Conservation (phyloP, 2,888 invertebrate species). For the Mythimna impura region DNA sequence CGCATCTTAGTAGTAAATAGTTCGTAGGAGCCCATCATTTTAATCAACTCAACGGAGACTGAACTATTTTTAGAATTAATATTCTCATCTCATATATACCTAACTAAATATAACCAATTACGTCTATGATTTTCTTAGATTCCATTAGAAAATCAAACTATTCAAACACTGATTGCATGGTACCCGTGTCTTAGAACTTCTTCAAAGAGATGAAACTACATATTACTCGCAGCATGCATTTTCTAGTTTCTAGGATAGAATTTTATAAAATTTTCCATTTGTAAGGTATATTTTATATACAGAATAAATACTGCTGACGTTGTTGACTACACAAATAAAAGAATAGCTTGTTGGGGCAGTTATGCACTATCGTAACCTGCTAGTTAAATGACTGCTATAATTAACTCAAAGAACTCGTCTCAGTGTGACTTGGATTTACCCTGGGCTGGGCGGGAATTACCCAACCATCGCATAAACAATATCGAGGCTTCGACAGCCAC, state of each 20-base stretch:
- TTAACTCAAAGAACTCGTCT: constrained; percentile 15
- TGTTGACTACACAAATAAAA: neutral
- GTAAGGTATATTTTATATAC: neutral
- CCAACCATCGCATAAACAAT: constrained; percentile 8
- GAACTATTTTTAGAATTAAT: constrained; percentile 3
- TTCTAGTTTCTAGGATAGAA: neutral
- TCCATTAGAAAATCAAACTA: neutral
- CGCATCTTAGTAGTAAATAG: neutral
- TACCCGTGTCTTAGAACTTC: neutral
- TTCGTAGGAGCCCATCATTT: neutral
- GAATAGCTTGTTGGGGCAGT: neutral
- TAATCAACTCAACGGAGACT: neutral
- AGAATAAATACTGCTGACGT: neutral
- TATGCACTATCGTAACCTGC: neutral
- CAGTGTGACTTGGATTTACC: constrained; percentile 7
- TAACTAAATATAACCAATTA: neutral
- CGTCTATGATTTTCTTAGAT: neutral
- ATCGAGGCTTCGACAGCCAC: constrained; percentile 1
- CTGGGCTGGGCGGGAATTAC: constrained; percentile 19
- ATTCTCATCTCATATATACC: neutral
- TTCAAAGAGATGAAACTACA: neutral
- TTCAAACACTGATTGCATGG: neutral
- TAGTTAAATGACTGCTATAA: constrained; percentile 18
- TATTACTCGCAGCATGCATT: neutral
- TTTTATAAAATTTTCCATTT: neutral